Percentiles rank a stretch among this genome's conserved stretches.
phyloP scores from a whole-genome alignment of 2,797 vertebrate species.

The Ptychadena robeensis region DNA sequence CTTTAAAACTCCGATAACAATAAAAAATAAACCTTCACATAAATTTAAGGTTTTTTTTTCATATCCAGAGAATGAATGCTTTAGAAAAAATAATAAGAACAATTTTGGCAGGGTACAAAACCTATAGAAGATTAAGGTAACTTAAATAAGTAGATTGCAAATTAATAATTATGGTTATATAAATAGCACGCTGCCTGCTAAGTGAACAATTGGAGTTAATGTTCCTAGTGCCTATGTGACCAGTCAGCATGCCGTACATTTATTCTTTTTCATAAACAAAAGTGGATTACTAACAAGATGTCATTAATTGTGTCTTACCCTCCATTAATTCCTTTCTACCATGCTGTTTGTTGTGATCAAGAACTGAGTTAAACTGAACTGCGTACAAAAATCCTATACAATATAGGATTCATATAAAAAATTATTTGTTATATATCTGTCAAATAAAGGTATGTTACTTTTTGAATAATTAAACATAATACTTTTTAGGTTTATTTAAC shows the following conservation, averaged over 20 bases:
- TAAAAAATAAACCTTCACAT: not conserved
- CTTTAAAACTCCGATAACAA: slow-evolving; percentile 1
- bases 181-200: not conserved
- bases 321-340: slow-evolving; percentile 24
- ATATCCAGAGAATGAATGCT: not conserved
- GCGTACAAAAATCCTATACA: not conserved
- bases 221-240: slow-evolving; percentile 17
- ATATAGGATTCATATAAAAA: not conserved
- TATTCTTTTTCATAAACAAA: slow-evolving; percentile 33
- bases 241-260: not conserved
- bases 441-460: not conserved
- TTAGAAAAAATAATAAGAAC: not conserved
- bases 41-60: not conserved
- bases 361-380: not conserved
- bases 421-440: not conserved
- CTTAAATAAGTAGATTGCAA: slow-evolving; percentile 12
- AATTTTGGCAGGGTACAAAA: not conserved
- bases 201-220: slow-evolving; percentile 23
- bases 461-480: not conserved
- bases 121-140: slow-evolving; percentile 2
- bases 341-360: slow-evolving; percentile 17
- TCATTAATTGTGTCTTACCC: slow-evolving; percentile 20
- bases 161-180: slow-evolving; percentile 13
- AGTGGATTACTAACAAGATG: slow-evolving; percentile 22
- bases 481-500: not conserved